A percentile compares a stretch with the other conserved stretches of the same genome.
Evolutionary conservation across 53 echinoderm and acorn worm genomes (phyloP).

Genomic region (Echinarachnius parma): DNA sequence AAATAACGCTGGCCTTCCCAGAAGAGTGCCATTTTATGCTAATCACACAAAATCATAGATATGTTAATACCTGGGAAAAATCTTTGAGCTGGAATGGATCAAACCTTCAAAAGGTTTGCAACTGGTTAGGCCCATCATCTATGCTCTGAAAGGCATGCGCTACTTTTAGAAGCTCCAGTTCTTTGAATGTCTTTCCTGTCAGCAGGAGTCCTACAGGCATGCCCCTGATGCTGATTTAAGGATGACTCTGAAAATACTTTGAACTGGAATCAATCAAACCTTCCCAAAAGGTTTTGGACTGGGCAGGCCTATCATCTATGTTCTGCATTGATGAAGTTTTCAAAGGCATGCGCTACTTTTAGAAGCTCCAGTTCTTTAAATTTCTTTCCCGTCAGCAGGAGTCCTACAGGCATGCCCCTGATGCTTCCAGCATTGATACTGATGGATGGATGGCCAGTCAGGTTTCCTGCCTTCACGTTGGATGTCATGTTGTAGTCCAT

Average conservation of each 20-base stretch:
- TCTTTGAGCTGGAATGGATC: too few relatives aligned
- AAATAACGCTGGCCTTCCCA: too few relatives aligned
- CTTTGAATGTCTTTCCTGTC: conserved; percentile 22
- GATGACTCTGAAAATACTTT: too few relatives aligned
- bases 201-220: conserved; percentile 18
- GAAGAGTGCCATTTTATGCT: too few relatives aligned
- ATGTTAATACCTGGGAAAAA: too few relatives aligned
- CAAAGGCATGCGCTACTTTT: conserved; percentile 21
- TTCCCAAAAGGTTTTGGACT: too few relatives aligned
- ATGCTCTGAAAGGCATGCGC: conserved; percentile 8
- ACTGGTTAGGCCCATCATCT: too few relatives aligned
- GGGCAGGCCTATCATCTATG: too few relatives aligned
- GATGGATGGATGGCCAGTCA: conserved; percentile 34
- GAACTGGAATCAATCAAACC: too few relatives aligned
- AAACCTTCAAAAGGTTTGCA: too few relatives aligned
- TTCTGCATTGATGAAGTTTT: conserved; percentile 4
- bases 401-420: conserved; percentile 1
- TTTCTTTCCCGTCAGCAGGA: conserved; percentile 25
- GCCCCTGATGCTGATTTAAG: not conserved
- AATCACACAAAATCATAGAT: too few relatives aligned
- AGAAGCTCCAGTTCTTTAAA: conserved; percentile 22
- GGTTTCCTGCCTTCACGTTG: conserved; percentile 11
- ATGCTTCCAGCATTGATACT: conserved; percentile 15
- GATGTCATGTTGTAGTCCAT: not conserved
- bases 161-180: conserved; percentile 14